A percentile compares a stretch with the other conserved stretches of the same genome.
Evolutionary conservation across 2,797 vertebrate genomes (phyloP).

Genomic region (Aotus griseimembra): DNA sequence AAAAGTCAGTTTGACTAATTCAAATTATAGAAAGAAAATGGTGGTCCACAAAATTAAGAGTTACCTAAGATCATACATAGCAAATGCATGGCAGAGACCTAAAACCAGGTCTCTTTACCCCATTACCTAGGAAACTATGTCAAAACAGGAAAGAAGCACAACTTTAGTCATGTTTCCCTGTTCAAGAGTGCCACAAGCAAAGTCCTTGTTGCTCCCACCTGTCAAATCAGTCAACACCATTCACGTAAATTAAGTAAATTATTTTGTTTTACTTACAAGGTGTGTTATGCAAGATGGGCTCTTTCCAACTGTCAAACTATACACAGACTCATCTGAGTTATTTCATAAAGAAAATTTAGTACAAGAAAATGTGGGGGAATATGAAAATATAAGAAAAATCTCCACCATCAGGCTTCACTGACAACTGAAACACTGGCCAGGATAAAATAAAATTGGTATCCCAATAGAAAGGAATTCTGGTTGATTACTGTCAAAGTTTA

Average conservation of each 20-base stretch:
- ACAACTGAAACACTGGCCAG: background rate
- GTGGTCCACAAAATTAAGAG: background rate
- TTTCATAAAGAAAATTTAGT: background rate
- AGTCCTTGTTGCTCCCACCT: background rate
- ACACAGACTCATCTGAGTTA: conserved; percentile 14
- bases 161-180: background rate
- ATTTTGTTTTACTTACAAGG: conserved; percentile 1
- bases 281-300: background rate
- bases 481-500: background rate
- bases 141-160: conserved; percentile 4
- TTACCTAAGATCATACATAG: background rate
- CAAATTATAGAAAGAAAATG: conserved; percentile 54
- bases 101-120: background rate
- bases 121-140: background rate
- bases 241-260: conserved; percentile 12
- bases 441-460: conserved; percentile 12
- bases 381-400: background rate
- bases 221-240: background rate
- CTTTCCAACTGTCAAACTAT: background rate
- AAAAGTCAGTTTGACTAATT: conserved; percentile 8
- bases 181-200: background rate
- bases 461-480: background rate
- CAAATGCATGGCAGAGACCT: background rate
- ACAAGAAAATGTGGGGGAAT: background rate
- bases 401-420: background rate